A percentile compares a stretch with the other conserved stretches of the same genome.
phyloP scores from a whole-genome alignment of 2,888 invertebrate species.

The Chloromyia formosa region DNA sequence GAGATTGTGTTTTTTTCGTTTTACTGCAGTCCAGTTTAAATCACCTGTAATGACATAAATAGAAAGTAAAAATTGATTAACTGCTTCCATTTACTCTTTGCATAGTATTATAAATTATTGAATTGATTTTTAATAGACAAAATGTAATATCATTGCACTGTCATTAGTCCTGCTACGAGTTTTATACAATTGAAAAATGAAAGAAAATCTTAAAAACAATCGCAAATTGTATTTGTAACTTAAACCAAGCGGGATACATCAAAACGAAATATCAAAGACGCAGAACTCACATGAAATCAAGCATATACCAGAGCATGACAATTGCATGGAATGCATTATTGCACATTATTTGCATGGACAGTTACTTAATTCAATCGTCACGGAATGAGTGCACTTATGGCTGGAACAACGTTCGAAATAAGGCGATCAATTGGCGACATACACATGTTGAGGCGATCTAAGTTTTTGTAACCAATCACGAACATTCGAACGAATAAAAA shows the following conservation, averaged over 20 bases:
- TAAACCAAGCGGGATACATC: neutral
- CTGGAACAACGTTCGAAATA: constrained; percentile 12
- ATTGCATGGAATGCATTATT: constrained; percentile 32
- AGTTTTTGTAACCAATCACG: neutral
- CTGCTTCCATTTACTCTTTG: neutral
- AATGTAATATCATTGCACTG: neutral
- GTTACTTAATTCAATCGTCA: constrained; percentile 25
- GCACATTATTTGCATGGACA: constrained; percentile 32
- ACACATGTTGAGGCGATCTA: too few species aligned
- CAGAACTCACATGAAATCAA: too few species aligned
- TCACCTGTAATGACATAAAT: constrained; percentile 35
- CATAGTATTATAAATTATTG: neutral
- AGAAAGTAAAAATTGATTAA: constrained; percentile 35
- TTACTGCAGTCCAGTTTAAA: neutral
- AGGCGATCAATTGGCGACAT: neutral
- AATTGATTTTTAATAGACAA: neutral
- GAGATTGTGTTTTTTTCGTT: neutral
- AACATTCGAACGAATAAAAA: too few species aligned
- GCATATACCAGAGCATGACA: constrained; percentile 12
- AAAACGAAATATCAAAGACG: neutral
- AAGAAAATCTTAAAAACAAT: too few species aligned
- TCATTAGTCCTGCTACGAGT: too few species aligned
- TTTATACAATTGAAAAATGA: too few species aligned
- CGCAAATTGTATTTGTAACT: too few species aligned
- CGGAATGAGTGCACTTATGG: neutral